Base-by-base conservation (phyloP, 2,888 invertebrate species). In the Eupithecia tripunctaria region DNA sequence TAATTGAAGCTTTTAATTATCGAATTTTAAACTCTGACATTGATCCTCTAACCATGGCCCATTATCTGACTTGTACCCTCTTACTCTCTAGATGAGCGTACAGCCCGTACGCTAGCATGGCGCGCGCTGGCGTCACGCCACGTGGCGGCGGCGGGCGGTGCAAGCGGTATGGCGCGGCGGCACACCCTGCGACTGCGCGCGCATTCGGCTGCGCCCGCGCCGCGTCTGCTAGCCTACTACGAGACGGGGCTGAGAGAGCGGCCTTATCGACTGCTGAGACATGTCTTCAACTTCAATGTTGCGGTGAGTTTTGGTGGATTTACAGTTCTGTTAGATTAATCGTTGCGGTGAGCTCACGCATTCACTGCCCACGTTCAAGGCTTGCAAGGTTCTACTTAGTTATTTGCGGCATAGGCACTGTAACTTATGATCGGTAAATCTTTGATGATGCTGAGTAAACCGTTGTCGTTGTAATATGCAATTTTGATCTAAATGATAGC, bases 211-310 rank as follows among this genome's bases (percentile, higher is more conserved):
- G 83, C 84, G 73, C 83, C 86, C 60, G 79, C 80, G 32, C 85
- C 90, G 67, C 84, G 82, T 71, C 81, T 91, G 80, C 89, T 92
- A 67, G 92, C 92, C 63, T 89, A 91, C 85, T 92, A 92, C 87
- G 86, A 87, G 84, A 88, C 91, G 18, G 88, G 85, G n/a, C 80
- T 84, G 75, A 79, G 64, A 73, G 81, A 80, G 76, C 82, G 85
- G 0, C 84, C 86, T 70, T 86, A 88, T 83, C 88, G 93, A 68
- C 85, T 93, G 79, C 84, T 92, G 67, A 74, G 93, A 8, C 94
- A 94, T 80, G 89, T 89, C 38, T 92, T 93, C 84, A 84, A 83
- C 71, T 88, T 91, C 80, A 74, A 73, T 18, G 86, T 90, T 32
- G 75, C 83, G 63, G 92, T 92, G 36, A 87, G 88, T 86, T n/a